phyloP scores from a whole-genome alignment of 2,113 vertebrate species.

The Ptychochromis oligacanthus region DNA sequence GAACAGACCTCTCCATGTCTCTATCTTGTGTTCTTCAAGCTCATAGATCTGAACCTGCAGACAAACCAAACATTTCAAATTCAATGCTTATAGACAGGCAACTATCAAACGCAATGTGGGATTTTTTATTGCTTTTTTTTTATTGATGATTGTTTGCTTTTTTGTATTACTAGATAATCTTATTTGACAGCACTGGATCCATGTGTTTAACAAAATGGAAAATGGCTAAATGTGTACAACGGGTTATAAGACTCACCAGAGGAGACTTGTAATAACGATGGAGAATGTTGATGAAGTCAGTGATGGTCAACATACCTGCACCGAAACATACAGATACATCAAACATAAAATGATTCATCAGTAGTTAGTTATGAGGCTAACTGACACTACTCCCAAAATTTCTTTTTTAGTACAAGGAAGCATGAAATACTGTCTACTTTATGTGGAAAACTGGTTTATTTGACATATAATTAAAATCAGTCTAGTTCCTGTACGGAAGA shows the following conservation, averaged over 20 bases:
- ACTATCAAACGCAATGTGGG: neutral
- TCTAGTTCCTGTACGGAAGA: too few species aligned
- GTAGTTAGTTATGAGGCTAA: neutral
- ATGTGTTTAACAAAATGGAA: neutral
- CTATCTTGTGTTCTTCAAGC: constrained; percentile 95
- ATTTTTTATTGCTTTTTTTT: neutral
- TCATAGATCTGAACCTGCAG: constrained; percentile 96
- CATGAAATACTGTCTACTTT: neutral
- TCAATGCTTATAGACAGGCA: neutral
- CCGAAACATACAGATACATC: neutral
- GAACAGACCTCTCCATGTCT: constrained; percentile 92
- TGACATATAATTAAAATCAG: too few species aligned
- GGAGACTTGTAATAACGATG: constrained; percentile 96
- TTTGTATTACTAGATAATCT: neutral
- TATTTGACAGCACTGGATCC: neutral
- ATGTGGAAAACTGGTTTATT: neutral
- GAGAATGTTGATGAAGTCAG: constrained; percentile 97
- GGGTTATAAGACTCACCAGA: constrained; percentile 81
- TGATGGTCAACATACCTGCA: constrained; percentile 97
- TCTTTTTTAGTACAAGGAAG: neutral
- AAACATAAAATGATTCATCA: neutral
- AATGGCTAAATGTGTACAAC: neutral
- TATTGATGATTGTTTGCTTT: neutral
- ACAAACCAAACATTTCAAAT: constrained; percentile 12
- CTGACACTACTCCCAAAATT: neutral